Base-by-base conservation (phyloP, 2,113 vertebrate genomes). In the Brienomyrus brachyistius region DNA sequence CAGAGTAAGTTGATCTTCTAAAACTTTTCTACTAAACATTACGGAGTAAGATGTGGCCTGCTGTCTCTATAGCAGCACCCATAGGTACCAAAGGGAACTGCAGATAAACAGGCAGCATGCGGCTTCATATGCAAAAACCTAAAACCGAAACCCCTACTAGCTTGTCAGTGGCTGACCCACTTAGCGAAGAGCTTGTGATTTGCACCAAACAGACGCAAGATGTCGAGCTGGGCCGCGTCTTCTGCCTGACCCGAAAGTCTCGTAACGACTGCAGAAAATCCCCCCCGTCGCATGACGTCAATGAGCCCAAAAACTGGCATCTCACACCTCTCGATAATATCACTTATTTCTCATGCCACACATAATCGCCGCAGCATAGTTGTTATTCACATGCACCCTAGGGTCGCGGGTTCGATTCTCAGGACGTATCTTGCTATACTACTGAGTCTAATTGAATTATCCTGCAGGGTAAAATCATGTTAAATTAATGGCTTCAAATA, bases 31-130 rank as follows among this genome's bases (percentile, higher is more conserved):
- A 23, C 17, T 19, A 8, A 80, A 80, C 74, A 17, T 31, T 13
- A 70, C n/a, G 15, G 3, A 74, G 27, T 77, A 43, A 35, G 74
- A 80, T 3, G 1, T 13, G 43, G 74, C 31, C 74, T 8, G 19
- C 17, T 88, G 52, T 86, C 17, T 90, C 83, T n/a, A 86, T 90
- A 82, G 85, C 62, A 70, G 66, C 89, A 88, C 70, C 89, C 6
- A 47, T 15, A 54, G 89, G 62, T 43, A 56, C 6, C 0, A 23
- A 90, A 15, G 8, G 86, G 89, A 88, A 87, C 85, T 90, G 86
- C 89, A 90, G 59, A 21, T 5, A 15, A 9, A 59, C 23, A 2
- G 13, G 13, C 9, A 74, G 43, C 59, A 5, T 3, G 31, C 45
- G 27, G 23, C 19, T 88, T 31, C 74, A 43, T 47, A 7, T 83